phyloP scores from a whole-genome alignment of 2,113 vertebrate species.

The Phaethornis superciliosus region DNA sequence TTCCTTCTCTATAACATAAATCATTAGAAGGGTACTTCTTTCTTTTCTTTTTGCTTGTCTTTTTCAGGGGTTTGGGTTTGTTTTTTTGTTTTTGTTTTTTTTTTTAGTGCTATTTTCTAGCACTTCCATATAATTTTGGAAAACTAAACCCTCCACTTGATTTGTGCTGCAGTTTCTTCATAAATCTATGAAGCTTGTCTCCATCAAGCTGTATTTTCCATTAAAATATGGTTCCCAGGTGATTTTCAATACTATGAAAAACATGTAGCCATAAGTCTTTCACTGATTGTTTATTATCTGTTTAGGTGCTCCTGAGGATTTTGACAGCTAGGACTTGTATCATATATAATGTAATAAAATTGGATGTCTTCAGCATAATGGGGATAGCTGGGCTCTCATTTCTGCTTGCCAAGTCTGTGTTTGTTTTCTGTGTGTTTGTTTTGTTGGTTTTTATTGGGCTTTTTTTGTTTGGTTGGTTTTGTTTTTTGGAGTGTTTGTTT shows the following conservation, averaged over 20 bases:
- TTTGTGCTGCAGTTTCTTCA: conserved; percentile 77
- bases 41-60: not conserved
- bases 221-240: conserved; percentile 84
- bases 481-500: not conserved
- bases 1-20: conserved; percentile 71
- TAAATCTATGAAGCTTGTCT: conserved; percentile 77
- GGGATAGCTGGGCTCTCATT: conserved; percentile 56
- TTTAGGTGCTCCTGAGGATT: conserved; percentile 78
- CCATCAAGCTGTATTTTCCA: conserved; percentile 81
- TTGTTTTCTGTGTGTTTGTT: not conserved
- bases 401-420: not conserved
- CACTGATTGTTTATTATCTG: conserved; percentile 75
- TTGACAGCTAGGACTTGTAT: conserved; percentile 77
- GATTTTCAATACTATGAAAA: conserved; percentile 82
- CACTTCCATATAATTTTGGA: conserved; percentile 64
- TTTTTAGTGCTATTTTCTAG: conserved; percentile 37
- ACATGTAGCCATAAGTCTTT: conserved; percentile 79
- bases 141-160: conserved; percentile 70
- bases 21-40: conserved; percentile 54
- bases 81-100: not conserved
- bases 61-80: not conserved
- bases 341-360: conserved; percentile 80
- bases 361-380: conserved; percentile 69
- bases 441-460: not conserved
- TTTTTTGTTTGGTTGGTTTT: not conserved